Base-by-base conservation (phyloP, 2,888 invertebrate genomes). In the Lepas anatifera region DNA sequence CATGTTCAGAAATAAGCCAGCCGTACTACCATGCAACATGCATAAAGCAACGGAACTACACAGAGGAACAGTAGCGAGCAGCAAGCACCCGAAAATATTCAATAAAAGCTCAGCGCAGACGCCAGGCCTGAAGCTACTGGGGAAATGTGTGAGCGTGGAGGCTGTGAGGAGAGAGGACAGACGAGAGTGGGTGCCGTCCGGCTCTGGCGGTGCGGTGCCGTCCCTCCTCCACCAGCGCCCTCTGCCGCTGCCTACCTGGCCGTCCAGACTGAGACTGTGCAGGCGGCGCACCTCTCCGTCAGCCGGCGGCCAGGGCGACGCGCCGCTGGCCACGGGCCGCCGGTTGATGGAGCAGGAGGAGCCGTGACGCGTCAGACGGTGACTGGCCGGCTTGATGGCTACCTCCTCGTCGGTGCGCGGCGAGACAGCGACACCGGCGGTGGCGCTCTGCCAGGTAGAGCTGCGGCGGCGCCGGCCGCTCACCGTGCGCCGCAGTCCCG, bases 351-450 rank as follows among this genome's bases (percentile, higher is more conserved):
- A 74, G 63, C 74, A 74, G 3, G 74, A 73, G 11, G 74, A 74
- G 29, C 73, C 72, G 68, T 74, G 74, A 10, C 73, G 72, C 6
- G 73, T 73, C 41, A 74, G 67, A 43, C 73, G 74, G 70, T 74
- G 74, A 66, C 74, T 74, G 50, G 74, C 74, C 63, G 74, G 74
- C 50, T 74, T 74, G 68, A 74, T 74, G 68, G 70, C 74, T 0
- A 72, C 71, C 67, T 70, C 69, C 69, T 74, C 73, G n/a, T n/a
- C n/a, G n/a, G n/a, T n/a, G 10, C 70, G 70, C 70, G 70, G 72
- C 25, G 68, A 7, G 58, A 2, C 29, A n/a, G n/a, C n/a, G n/a
- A n/a, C n/a, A n/a, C n/a, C n/a, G n/a, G n/a, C n/a, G 58, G 13
- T 16, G 13, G 58, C 25, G 32, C 58, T 58, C 58, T 58, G 58